Conservation (phyloP, 2,113 vertebrate genomes). For the Syngnathus floridae region DNA sequence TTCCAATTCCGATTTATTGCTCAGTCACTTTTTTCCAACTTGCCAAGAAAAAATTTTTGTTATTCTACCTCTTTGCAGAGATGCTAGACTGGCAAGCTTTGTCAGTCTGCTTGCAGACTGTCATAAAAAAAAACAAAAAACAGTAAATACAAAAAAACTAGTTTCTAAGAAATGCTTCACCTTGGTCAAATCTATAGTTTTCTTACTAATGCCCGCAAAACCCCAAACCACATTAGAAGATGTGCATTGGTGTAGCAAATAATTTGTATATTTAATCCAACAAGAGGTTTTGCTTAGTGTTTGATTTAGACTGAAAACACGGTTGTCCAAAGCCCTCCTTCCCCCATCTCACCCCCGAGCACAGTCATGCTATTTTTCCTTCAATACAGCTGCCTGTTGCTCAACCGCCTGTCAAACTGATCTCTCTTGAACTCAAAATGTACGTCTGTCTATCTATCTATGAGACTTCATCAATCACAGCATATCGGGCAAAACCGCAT, state of each 20-base stretch:
- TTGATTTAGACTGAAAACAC: background rate
- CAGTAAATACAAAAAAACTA: background rate
- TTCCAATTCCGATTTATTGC: constrained; percentile 19
- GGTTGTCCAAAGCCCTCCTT: background rate
- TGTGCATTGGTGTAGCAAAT: background rate
- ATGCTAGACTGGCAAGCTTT: constrained; percentile 8
- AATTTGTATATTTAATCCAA: background rate
- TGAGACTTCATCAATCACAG: background rate
- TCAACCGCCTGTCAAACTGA: background rate
- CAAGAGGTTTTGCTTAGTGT: background rate
- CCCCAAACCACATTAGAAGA: background rate
- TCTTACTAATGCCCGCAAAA: background rate
- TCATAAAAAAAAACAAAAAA: background rate
- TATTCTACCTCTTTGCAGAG: background rate
- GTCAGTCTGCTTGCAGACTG: constrained; percentile 2
- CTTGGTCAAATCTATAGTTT: background rate
- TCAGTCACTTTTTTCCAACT: constrained; percentile 16
- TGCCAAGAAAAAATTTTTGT: constrained; percentile 7
- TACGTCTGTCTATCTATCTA: background rate
- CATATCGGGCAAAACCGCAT: background rate
- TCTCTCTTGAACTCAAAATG: background rate
- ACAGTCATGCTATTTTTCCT: background rate
- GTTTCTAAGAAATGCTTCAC: no score
- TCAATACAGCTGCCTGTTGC: background rate
- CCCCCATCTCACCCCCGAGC: background rate